Conservation (phyloP, 1,140 invertebrate species). For the Lethrus apterus region DNA sequence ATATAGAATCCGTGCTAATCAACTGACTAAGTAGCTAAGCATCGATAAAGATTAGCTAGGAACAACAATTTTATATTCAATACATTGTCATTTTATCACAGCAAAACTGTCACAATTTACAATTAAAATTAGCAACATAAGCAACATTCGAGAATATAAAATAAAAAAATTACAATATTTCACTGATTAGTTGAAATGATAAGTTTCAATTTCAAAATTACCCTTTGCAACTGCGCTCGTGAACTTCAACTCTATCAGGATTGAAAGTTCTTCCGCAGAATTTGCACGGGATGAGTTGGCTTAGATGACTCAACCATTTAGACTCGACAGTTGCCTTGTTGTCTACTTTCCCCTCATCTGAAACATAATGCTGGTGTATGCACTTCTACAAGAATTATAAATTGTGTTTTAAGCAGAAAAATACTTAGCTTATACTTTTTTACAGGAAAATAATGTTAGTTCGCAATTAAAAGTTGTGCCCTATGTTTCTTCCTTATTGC, state of each 20-base stretch:
- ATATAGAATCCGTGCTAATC: too few species aligned
- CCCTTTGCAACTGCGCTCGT: conserved; percentile 56
- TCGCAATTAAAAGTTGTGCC: too few species aligned
- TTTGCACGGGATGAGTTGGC: conserved; percentile 56
- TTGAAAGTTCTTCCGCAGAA: conserved; percentile 62
- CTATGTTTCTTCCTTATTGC: too few species aligned
- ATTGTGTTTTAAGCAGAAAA: neutral
- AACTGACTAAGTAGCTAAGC: too few species aligned
- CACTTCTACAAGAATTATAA: conserved; percentile 27
- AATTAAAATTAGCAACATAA: too few species aligned
- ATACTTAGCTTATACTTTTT: too few species aligned
- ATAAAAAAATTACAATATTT: neutral
- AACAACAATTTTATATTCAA: too few species aligned
- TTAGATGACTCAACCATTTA: conserved; percentile 51
- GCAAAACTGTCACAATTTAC: too few species aligned
- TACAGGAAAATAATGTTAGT: too few species aligned
- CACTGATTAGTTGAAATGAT: too few species aligned
- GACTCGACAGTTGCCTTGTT: conserved; percentile 46
- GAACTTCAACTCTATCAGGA: conserved; percentile 59
- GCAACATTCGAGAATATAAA: neutral
- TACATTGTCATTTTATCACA: too few species aligned
- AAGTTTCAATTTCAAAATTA: conserved; percentile 2
- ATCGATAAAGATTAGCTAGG: too few species aligned
- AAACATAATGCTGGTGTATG: conserved; percentile 26
- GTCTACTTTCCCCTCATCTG: conserved; percentile 45